phyloP scores from a whole-genome alignment of 2,113 vertebrate species.

The Sinosuthora webbiana region DNA sequence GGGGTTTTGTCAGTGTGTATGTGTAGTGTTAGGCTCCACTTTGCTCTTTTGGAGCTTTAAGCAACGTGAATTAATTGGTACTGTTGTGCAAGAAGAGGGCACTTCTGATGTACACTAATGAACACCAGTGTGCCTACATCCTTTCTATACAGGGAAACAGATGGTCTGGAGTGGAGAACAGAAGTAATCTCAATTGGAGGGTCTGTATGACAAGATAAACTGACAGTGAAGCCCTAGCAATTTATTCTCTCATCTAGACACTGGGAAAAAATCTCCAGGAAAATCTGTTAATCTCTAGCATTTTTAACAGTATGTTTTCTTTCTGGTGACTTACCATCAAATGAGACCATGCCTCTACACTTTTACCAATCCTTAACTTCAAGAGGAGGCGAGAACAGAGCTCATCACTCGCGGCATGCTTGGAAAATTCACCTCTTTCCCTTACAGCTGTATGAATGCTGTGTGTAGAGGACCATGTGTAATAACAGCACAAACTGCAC shows the following conservation, averaged over 20 bases:
- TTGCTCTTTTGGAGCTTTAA: slow-evolving; percentile 13
- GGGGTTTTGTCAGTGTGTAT: neutral
- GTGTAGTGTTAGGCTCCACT: neutral
- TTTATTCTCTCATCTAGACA: slow-evolving; percentile 19
- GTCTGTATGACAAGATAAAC: slow-evolving; percentile 51
- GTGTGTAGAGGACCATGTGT: neutral
- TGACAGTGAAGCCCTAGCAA: slow-evolving; percentile 31
- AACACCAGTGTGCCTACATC: slow-evolving; percentile 18
- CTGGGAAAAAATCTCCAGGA: neutral
- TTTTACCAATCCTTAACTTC: neutral
- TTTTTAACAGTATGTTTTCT: slow-evolving; percentile 19
- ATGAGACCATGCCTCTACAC: neutral
- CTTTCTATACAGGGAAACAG: slow-evolving; percentile 49
- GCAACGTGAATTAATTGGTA: slow-evolving; percentile 17
- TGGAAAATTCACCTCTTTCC: neutral
- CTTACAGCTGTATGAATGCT: neutral
- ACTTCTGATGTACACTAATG: slow-evolving; percentile 47
- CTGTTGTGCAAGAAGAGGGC: slow-evolving; percentile 12
- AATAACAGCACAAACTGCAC: neutral
- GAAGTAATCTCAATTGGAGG: slow-evolving; percentile 51
- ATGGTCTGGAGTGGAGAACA: slow-evolving; percentile 50
- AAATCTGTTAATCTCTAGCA: slow-evolving; percentile 42
- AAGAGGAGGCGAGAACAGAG: neutral
- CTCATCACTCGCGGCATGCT: neutral
- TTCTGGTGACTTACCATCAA: neutral